Base-by-base conservation (phyloP, 1,140 invertebrate genomes). In the Dryas iulia region DNA sequence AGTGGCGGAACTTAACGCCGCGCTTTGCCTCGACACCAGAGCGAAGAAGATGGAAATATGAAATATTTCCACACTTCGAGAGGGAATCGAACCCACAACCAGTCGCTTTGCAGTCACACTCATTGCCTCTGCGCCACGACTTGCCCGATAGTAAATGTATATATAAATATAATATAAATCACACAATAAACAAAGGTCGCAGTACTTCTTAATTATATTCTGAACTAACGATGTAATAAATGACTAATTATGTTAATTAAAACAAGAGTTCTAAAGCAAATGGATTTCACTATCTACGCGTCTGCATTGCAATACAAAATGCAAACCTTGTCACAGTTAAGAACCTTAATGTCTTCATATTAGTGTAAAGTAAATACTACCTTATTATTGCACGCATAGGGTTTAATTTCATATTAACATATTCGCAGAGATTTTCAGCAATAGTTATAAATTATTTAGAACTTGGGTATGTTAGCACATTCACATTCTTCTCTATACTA, bases 301-400 rank as follows among this genome's bases (percentile, higher is more conserved):
- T 30, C 26, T 62, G 59, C 59, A 62, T 39, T 23, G 59, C 59
- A 39, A 11, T 60, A 11, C 59, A 14, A 53, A 62, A 62, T 30
- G 14, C 59, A 30, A 61, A 30, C 35, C 25, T 28, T 61, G 59
- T 52, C 35, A 11, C 39, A 30, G 5, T 52, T 52, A 61, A 18
- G 12, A 52, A 10, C 23, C 8, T 47, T 47, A 47, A 18, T 12
- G 35, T 47, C 35, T 47, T 47, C 14, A 18, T 8, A 21, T 7
- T 7, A 18, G 18, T 2, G 8, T 47, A 47, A 21, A 8, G 39
- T 47, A 8, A 47, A 47, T 0, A 3, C 6, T 47, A 47, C 8
- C 8, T 47, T 47, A 21, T 21, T 8, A 0, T 2, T 8, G 0
- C 7, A 47, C 0, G 7, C 2, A 21, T 47, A 47, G 21, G 39